Evolutionary conservation across 2,888 invertebrate species (phyloP).

Genomic region (Volucella inflata): DNA sequence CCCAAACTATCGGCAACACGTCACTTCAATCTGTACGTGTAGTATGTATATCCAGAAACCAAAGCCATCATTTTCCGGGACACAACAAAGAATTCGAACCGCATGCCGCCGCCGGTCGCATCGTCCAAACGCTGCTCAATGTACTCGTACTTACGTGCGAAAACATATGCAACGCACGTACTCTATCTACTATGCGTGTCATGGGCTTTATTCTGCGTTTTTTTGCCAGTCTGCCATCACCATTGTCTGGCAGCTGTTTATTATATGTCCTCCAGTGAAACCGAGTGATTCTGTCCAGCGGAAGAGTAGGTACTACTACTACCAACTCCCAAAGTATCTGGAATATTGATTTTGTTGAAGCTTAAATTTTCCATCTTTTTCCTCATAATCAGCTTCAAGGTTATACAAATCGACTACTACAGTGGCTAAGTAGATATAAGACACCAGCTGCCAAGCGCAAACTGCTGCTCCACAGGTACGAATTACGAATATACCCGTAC

Average conservation of each 20-base stretch:
- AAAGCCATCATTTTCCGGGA: conserved; percentile 31
- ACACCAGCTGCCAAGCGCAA: conserved; percentile 50
- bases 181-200: conserved; percentile 65
- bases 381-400: conserved; percentile 71
- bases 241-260: conserved; percentile 65
- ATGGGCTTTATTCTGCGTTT: conserved; percentile 27
- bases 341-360: conserved; percentile 71
- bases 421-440: conserved; percentile 26
- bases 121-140: neutral
- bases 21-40: conserved; percentile 29
- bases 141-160: conserved; percentile 49
- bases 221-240: neutral
- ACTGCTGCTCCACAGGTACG: conserved; percentile 66
- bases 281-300: conserved; percentile 39
- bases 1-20: conserved; percentile 23
- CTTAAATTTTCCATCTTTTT: conserved; percentile 57
- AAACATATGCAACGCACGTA: conserved; percentile 74
- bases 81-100: conserved; percentile 46
- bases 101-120: neutral
- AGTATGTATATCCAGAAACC: conserved; percentile 26
- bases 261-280: conserved; percentile 41
- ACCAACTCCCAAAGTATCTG: conserved; percentile 27
- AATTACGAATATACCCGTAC: neutral
- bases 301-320: conserved; percentile 27
- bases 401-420: conserved; percentile 26